A percentile compares a stretch with the other conserved stretches of the same genome.
Conservation (phyloP, 2,797 vertebrate genomes). For the Apogon talboti region DNA sequence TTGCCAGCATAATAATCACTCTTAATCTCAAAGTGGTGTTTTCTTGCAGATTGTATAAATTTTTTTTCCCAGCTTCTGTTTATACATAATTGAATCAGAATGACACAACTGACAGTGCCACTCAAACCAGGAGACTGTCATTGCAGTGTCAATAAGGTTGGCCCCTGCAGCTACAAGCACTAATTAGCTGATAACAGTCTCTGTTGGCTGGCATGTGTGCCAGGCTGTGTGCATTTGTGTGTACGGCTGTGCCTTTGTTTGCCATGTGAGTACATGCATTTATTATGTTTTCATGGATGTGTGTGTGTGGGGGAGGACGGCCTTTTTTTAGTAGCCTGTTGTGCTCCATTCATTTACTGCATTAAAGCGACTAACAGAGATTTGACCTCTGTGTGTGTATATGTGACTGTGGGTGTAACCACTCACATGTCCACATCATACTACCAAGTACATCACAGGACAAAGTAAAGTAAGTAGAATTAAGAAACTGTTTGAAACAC, state of each 20-base stretch:
- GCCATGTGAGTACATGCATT: background rate
- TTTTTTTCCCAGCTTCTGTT: conserved; percentile 24
- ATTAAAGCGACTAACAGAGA: conserved; percentile 79
- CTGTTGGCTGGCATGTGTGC: conserved; percentile 37
- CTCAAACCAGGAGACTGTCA: conserved; percentile 65
- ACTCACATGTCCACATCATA: conserved; percentile 63
- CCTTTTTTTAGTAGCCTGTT: conserved; percentile 34
- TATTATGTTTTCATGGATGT: conserved; percentile 1
- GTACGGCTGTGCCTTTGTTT: conserved; percentile 19
- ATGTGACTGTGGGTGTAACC: too few species aligned
- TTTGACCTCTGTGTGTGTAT: too few species aligned
- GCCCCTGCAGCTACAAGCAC: conserved; percentile 61
- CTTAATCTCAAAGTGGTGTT: background rate
- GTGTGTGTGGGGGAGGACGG: conserved; percentile 3
- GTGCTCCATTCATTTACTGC: conserved; percentile 71
- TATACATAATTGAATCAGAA: conserved; percentile 61
- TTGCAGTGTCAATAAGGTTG: conserved; percentile 60
- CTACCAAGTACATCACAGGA: background rate
- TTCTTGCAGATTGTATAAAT: conserved; percentile 17
- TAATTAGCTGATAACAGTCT: conserved; percentile 74
- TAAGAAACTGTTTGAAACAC: conserved; percentile 34
- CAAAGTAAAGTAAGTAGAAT: conserved; percentile 42
- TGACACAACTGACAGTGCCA: conserved; percentile 49
- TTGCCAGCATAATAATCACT: conserved; percentile 9
- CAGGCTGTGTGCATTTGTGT: conserved; percentile 34